These are phyloP conservation scores for Girardinus metallicus DNA, from an alignment of 2,797 vertebrate genomes.

Conservation along the genomic window DNA sequence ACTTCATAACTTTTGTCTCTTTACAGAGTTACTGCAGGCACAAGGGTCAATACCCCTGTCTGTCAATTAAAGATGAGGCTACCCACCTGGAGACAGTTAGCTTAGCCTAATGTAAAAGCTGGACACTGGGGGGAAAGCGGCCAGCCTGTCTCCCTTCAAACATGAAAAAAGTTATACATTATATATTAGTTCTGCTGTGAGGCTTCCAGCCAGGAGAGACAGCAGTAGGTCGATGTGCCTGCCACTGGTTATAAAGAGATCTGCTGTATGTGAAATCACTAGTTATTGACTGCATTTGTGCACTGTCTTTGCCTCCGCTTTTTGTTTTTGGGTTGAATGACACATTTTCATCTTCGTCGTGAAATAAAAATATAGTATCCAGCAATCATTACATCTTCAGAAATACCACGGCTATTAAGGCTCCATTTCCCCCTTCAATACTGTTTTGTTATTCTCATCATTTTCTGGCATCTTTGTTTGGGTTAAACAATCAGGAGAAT, in stretches of 20 bases:
- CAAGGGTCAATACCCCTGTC: constrained; percentile 2
- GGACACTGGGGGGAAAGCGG: not conserved
- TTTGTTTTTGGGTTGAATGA: not conserved
- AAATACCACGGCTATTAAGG: not conserved
- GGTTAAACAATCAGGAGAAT: not conserved
- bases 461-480: not conserved
- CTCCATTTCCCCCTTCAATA: not conserved
- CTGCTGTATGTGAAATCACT: constrained; percentile 15
- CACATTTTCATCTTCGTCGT: not conserved
- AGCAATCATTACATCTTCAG: not conserved
- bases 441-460: not conserved
- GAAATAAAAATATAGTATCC: not conserved
- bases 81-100: constrained; percentile 15
- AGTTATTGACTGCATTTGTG: not conserved
- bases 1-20: not conserved
- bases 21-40: not conserved
- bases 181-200: constrained; percentile 23
- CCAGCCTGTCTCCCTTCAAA: constrained; percentile 6
- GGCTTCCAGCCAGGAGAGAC: constrained; percentile 10
- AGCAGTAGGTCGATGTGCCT: constrained; percentile 3
- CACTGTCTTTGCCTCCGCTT: not conserved
- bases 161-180: constrained; percentile 22
- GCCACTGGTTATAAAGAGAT: constrained; percentile 8
- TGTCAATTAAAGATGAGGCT: constrained; percentile 12
- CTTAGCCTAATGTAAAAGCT: constrained; percentile 21